phyloP scores from a whole-genome alignment of 2,888 invertebrate species.

The Philereme transversata region DNA sequence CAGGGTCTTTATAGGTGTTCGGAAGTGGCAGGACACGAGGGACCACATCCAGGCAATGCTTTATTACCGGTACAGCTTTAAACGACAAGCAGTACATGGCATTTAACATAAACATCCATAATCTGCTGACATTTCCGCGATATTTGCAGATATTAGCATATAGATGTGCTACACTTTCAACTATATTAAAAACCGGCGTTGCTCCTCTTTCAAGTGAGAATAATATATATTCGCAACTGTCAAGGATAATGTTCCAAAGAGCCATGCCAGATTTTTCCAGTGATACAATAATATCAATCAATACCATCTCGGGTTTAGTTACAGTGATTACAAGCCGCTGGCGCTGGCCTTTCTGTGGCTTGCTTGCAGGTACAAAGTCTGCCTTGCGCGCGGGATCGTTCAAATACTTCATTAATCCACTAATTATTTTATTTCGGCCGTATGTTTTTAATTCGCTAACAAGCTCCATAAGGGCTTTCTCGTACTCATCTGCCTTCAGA shows the following conservation, averaged over 20 bases:
- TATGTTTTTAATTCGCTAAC: conserved; percentile 1
- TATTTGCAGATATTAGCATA: conserved; percentile 72
- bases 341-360: conserved; percentile 1
- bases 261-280: conserved; percentile 45
- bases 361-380: conserved; percentile 11
- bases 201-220: conserved; percentile 61
- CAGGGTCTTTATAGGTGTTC: conserved; percentile 55
- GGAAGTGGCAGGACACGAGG: conserved; percentile 68
- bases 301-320: conserved; percentile 68
- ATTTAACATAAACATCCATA: conserved; percentile 70
- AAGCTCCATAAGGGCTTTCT: conserved; percentile 7
- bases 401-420: conserved; percentile 15
- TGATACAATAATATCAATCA: conserved; percentile 60
- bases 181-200: conserved; percentile 62
- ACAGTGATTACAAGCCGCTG: neutral
- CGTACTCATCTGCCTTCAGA: conserved; percentile 1
- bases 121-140: conserved; percentile 55
- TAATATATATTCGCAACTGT: conserved; percentile 63
- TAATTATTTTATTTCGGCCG: neutral
- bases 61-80: conserved; percentile 67
- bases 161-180: conserved; percentile 71
- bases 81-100: conserved; percentile 76
- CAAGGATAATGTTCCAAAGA: conserved; percentile 54
- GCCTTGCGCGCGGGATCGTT: conserved; percentile 7
- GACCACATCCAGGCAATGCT: conserved; percentile 72